Evolutionary conservation across 2,797 vertebrate species (phyloP).

Genomic region (Scarus forsteni): DNA sequence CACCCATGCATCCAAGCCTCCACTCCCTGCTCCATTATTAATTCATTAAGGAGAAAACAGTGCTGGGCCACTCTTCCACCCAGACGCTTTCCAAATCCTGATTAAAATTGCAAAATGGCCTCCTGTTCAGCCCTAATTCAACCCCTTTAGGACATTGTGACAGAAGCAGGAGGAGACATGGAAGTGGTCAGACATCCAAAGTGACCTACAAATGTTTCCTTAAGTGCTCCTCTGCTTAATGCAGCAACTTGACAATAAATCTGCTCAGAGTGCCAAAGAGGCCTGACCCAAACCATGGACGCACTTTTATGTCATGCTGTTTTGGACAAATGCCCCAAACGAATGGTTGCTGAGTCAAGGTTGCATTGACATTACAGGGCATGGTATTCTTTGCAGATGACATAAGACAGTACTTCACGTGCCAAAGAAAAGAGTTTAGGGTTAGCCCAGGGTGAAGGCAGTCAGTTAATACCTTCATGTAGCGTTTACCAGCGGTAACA

Average conservation of each 20-base stretch:
- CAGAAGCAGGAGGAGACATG: slow-evolving; percentile 52
- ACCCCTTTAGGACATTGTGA: slow-evolving; percentile 67
- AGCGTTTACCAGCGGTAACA: slow-evolving; percentile 73
- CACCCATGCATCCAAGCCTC: slow-evolving; percentile 57
- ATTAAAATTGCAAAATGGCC: slow-evolving; percentile 84
- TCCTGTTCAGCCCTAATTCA: slow-evolving; percentile 79
- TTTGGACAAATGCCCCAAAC: slow-evolving; percentile 25
- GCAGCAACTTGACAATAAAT: slow-evolving; percentile 23
- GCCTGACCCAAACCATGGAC: slow-evolving; percentile 1
- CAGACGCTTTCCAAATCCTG: slow-evolving; percentile 71
- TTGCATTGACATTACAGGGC: slow-evolving; percentile 11
- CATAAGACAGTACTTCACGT: slow-evolving; percentile 7
- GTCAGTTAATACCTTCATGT: slow-evolving; percentile 63
- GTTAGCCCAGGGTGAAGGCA: slow-evolving; percentile 22
- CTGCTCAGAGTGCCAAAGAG: background rate
- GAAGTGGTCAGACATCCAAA: slow-evolving; percentile 62
- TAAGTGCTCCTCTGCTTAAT: slow-evolving; percentile 12
- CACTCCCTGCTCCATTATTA: slow-evolving; percentile 67
- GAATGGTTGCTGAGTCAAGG: slow-evolving; percentile 11
- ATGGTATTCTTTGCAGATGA: slow-evolving; percentile 19
- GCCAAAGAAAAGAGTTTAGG: background rate
- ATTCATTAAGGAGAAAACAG: slow-evolving; percentile 74
- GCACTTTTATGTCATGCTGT: slow-evolving; percentile 13
- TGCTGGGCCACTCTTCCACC: slow-evolving; percentile 62
- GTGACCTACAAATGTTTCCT: slow-evolving; percentile 57